Percentiles rank a stretch among this genome's conserved stretches.
These are phyloP conservation scores for Chrysaora quinquecirrha DNA, from an alignment of 30 jellyfish, hydroid and myxozoan species.

Conservation along the genomic window DNA sequence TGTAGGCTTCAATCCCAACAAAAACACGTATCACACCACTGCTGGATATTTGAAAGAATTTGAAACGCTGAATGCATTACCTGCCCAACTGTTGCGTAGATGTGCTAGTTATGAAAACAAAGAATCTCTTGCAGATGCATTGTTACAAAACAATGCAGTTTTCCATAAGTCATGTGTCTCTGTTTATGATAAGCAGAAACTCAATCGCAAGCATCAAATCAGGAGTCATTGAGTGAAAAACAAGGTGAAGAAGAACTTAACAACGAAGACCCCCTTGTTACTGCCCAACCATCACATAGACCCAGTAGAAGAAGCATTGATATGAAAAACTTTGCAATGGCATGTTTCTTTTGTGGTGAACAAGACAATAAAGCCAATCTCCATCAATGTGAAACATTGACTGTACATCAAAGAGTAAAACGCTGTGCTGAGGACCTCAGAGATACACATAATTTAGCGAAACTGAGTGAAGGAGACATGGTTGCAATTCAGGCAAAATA, in stretches of 20 bases:
- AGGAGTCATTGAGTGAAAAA: background rate
- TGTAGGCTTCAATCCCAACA: slow-evolving; percentile 1
- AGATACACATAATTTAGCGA: slow-evolving; percentile 41
- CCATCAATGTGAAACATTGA: background rate
- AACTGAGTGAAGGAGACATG: slow-evolving; percentile 53
- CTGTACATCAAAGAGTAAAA: background rate
- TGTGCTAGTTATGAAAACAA: background rate
- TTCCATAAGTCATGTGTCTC: background rate
- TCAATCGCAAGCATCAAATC: background rate
- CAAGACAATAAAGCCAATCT: background rate
- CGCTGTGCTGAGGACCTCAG: background rate
- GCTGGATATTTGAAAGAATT: background rate
- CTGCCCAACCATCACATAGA: background rate
- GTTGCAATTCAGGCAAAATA: slow-evolving; percentile 46
- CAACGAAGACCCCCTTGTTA: background rate
- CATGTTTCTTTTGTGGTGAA: background rate
- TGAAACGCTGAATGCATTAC: background rate
- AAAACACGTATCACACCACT: background rate
- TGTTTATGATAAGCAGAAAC: background rate
- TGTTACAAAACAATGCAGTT: background rate
- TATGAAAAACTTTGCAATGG: background rate
- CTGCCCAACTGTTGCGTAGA: background rate
- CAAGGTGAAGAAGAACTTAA: background rate
- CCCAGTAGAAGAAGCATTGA: background rate
- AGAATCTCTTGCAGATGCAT: background rate